Evolutionary conservation across 1,140 invertebrate genomes (phyloP), one percentile per base, ranked within the genome.

Genomic region (Drosophila bocqueti): DNA sequence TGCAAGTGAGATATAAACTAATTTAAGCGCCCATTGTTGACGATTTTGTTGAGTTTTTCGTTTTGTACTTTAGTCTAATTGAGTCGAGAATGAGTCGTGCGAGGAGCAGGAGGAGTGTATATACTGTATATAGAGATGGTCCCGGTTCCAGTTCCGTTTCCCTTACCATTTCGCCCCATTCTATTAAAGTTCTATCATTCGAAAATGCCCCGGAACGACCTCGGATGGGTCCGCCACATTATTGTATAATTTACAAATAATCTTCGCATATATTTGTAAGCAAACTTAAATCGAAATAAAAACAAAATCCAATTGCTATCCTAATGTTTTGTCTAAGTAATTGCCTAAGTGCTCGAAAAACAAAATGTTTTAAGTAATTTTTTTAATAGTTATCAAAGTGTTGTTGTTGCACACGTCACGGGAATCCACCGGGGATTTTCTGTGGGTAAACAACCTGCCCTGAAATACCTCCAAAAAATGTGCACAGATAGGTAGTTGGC

Each of bases 161-260:
- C 65, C 21, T 26, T 24, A 34, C 31, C 45, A 45, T 38, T 52
- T 38, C 21, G 13, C 36, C 29, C 49, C 40, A 68, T 46, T 31
- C 49, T 29, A 38, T 49, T 15, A 49, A 49, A 49, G 47, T 29
- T 67, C 49, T 52, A 18, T 43, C 73, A 52, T 65, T 78, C 46
- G 50, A 79, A 47, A 50, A 42, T 42, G 47, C 52, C 36, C 38
- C 52, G 72, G 54, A 63, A 72, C 54, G 81, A 59, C 49, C 68
- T 54, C 40, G 40, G 21, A 66, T 58, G 61, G 69, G 67, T 74
- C 64, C 71, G 66, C 77, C 64, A 64, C 57, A 81, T 85, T 81
- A 81, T 66, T 90, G 59, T 85, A 82, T 90, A 89, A 82, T 85
- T 90, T 90, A 85, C 83, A 87, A 87, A 86, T 87, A 83, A 80